A percentile compares a stretch with the other conserved stretches of the same genome.
Evolutionary conservation across 2,888 invertebrate genomes (phyloP).

Genomic region (Acanthacorydalis orientalis): DNA sequence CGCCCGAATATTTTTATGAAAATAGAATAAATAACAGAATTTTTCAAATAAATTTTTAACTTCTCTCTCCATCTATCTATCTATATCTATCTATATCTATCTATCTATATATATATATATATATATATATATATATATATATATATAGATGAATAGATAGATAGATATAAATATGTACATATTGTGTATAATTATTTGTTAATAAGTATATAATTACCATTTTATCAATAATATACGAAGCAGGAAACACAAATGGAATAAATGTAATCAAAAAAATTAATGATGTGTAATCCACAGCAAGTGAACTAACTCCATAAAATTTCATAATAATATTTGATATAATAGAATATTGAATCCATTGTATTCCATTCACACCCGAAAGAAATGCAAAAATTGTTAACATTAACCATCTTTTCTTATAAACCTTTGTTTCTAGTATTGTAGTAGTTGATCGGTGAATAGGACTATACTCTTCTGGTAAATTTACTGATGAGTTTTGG

Average conservation of each 20-base stretch:
- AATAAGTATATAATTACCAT: conserved; percentile 49
- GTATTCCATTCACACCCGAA: conserved; percentile 83
- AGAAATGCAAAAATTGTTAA: conserved; percentile 72
- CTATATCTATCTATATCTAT: too few relatives aligned
- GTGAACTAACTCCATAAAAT: conserved; percentile 55
- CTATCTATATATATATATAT: too few relatives aligned
- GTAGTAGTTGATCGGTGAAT: not conserved
- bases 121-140: too few relatives aligned
- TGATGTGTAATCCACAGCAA: conserved; percentile 87
- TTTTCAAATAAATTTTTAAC: too few relatives aligned
- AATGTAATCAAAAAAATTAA: conserved; percentile 97
- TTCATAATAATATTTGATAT: conserved; percentile 68
- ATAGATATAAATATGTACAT: too few relatives aligned
- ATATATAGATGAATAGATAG: too few relatives aligned
- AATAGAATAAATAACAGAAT: too few relatives aligned
- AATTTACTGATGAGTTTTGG: too few relatives aligned
- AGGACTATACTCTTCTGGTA: too few relatives aligned
- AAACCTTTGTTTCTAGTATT: conserved; percentile 29
- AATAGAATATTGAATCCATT: conserved; percentile 95
- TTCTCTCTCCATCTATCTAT: too few relatives aligned
- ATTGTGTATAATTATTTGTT: too few relatives aligned
- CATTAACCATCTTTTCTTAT: conserved; percentile 68
- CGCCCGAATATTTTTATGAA: too few relatives aligned
- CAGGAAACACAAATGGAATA: conserved; percentile 94
- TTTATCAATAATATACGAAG: conserved; percentile 88